A percentile compares a stretch with the other conserved stretches of the same genome.
Conservation (phyloP, 2,888 invertebrate genomes). For the Hirtodrosophila histrioides region DNA sequence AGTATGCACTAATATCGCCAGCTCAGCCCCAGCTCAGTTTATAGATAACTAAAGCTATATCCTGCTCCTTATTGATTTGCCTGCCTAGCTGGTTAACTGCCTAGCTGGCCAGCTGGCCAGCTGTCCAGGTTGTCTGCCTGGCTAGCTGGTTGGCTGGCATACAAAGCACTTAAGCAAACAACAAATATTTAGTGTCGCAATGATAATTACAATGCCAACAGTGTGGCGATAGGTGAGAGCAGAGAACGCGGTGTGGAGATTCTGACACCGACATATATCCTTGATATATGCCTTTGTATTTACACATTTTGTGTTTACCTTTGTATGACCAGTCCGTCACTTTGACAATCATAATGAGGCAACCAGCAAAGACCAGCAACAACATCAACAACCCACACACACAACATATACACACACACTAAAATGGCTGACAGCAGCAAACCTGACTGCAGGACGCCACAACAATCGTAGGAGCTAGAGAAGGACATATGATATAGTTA, state of each 20-base stretch:
- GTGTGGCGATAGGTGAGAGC: background rate
- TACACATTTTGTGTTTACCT: slow-evolving; percentile 78
- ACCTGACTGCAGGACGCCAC: slow-evolving; percentile 67
- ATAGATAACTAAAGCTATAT: slow-evolving; percentile 24
- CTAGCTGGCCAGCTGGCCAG: slow-evolving; percentile 12
- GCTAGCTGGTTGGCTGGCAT: slow-evolving; percentile 10
- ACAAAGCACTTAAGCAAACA: slow-evolving; percentile 76
- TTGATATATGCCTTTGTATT: slow-evolving; percentile 67
- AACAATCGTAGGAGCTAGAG: slow-evolving; percentile 52
- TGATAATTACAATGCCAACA: slow-evolving; percentile 77
- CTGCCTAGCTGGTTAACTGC: background rate
- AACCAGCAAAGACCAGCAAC: slow-evolving; percentile 43
- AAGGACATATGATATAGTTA: slow-evolving; percentile 39
- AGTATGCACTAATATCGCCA: slow-evolving; percentile 55
- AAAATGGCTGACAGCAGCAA: slow-evolving; percentile 76
- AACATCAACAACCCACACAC: slow-evolving; percentile 14
- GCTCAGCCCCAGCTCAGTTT: slow-evolving; percentile 1
- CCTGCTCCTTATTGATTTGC: slow-evolving; percentile 65
- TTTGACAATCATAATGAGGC: slow-evolving; percentile 79
- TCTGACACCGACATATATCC: slow-evolving; percentile 44
- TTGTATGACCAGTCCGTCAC: slow-evolving; percentile 79
- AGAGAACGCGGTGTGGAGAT: slow-evolving; percentile 10
- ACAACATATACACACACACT: slow-evolving; percentile 16
- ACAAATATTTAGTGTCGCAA: slow-evolving; percentile 78
- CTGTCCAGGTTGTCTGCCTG: background rate